Percentiles rank a stretch among this genome's conserved stretches.
Conservation (phyloP, 1,140 invertebrate genomes). For the Meteorus sp. region DNA sequence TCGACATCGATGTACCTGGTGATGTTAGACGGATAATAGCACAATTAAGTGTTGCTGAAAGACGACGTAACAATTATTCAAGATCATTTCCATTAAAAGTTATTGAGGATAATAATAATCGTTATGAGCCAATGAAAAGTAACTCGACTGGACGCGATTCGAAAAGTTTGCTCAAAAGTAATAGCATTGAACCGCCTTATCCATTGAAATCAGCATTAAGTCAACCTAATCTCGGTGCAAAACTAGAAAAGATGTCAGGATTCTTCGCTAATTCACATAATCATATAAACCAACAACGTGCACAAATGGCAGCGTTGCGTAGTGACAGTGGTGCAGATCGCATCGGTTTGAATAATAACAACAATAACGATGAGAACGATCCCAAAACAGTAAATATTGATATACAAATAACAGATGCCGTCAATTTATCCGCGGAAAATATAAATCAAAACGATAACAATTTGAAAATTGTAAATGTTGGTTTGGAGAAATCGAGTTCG, state of each 20-base stretch:
- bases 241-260: slow-evolving; percentile 59
- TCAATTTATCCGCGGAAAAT: slow-evolving; percentile 31
- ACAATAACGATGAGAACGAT: slow-evolving; percentile 50
- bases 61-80: slow-evolving; percentile 48
- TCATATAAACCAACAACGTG: slow-evolving; percentile 63
- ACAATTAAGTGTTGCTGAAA: slow-evolving; percentile 59
- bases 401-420: slow-evolving; percentile 51
- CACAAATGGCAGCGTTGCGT: slow-evolving; percentile 45
- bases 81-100: slow-evolving; percentile 60
- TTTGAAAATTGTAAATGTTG: slow-evolving; percentile 40
- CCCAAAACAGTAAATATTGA: slow-evolving; percentile 54
- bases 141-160: slow-evolving; percentile 50
- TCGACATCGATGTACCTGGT: slow-evolving; percentile 66
- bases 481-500: slow-evolving; percentile 48
- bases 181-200: slow-evolving; percentile 45
- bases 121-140: slow-evolving; percentile 56
- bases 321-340: slow-evolving; percentile 34
- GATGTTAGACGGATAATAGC: slow-evolving; percentile 68
- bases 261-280: slow-evolving; percentile 69
- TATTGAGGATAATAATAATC: slow-evolving; percentile 60
- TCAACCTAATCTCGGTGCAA: slow-evolving; percentile 55
- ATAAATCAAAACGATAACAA: slow-evolving; percentile 31
- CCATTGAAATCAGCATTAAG: slow-evolving; percentile 56
- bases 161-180: slow-evolving; percentile 41
- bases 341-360: slow-evolving; percentile 19